These are phyloP conservation scores for Eilema sororculum DNA, from an alignment of 2,888 invertebrate species.

Conservation along the genomic window DNA sequence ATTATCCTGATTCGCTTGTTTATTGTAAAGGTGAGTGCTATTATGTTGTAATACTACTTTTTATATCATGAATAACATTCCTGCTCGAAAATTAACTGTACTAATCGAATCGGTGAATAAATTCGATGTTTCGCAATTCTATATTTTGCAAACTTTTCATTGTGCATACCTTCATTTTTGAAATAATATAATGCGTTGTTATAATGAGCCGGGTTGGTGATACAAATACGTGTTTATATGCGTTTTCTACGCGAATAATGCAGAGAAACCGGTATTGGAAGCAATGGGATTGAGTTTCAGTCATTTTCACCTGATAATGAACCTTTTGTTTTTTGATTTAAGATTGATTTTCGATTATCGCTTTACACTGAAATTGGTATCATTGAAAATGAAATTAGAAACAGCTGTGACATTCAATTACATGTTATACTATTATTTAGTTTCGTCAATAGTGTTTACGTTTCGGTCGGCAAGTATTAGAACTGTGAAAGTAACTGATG, in stretches of 20 bases:
- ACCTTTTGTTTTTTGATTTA: slow-evolving; percentile 6
- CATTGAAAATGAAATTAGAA: background rate
- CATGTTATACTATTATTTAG: background rate
- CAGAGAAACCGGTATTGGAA: slow-evolving; percentile 29
- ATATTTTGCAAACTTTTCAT: slow-evolving; percentile 17
- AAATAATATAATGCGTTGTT: background rate
- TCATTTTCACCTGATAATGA: background rate
- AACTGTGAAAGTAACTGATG: background rate
- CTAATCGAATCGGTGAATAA: background rate
- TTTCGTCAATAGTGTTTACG: background rate
- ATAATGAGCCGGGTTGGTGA: slow-evolving; percentile 33
- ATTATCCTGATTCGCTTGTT: slow-evolving; percentile 43
- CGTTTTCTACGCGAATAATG: slow-evolving; percentile 29
- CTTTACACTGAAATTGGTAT: background rate
- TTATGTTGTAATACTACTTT: slow-evolving; percentile 41
- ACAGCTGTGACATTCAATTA: slow-evolving; percentile 11
- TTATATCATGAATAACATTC: slow-evolving; percentile 41
- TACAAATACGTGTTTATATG: slow-evolving; percentile 14
- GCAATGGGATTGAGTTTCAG: slow-evolving; percentile 2
- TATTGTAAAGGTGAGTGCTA: slow-evolving; percentile 44
- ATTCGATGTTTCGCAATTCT: background rate
- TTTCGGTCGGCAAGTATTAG: background rate
- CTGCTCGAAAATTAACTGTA: background rate
- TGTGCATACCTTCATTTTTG: slow-evolving; percentile 36
- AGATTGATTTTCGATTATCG: slow-evolving; percentile 21